Evolutionary conservation across 2,797 vertebrate genomes (phyloP).

Genomic region (Mergus octosetaceus): DNA sequence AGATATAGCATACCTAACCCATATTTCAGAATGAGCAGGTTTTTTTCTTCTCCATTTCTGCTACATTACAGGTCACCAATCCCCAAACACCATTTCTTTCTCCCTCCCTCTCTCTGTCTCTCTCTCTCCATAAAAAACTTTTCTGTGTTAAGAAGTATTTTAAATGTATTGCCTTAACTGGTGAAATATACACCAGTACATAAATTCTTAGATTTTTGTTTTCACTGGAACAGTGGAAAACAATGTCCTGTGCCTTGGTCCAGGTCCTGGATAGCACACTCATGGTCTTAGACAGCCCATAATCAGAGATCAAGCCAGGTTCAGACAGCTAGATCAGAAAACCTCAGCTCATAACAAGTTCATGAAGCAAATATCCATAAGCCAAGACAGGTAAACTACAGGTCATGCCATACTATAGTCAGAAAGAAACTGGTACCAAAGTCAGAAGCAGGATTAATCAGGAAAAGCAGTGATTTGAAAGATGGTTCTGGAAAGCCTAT

Average conservation of each 20-base stretch:
- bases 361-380: neutral
- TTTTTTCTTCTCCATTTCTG: neutral
- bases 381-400: neutral
- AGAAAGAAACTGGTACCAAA: neutral
- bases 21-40: neutral
- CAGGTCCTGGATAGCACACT: neutral
- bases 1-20: neutral
- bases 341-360: neutral
- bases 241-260: neutral
- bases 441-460: neutral
- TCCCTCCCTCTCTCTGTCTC: neutral
- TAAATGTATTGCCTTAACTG: neutral
- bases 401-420: neutral
- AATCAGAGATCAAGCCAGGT: neutral
- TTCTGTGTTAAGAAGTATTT: neutral
- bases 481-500: neutral
- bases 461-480: neutral
- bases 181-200: neutral
- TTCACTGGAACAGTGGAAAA: neutral
- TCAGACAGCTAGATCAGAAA: neutral
- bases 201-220: neutral
- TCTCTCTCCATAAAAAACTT: neutral
- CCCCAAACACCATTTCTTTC: neutral
- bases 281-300: neutral
- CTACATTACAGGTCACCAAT: neutral